phyloP scores from a whole-genome alignment of 1,140 invertebrate species.

The Galleria mellonella region DNA sequence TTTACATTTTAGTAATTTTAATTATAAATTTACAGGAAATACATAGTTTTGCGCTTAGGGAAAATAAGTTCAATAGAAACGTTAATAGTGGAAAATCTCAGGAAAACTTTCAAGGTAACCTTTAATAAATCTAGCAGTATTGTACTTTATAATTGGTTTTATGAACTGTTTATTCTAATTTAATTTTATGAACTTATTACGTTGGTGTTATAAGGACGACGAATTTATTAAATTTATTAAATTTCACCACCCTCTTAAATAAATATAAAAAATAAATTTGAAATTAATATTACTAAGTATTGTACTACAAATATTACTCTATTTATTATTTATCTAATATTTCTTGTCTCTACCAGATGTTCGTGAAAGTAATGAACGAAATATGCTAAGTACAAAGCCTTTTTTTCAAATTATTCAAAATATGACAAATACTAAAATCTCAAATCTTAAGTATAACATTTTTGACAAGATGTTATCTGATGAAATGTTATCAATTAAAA shows the following conservation, averaged over 20 bases:
- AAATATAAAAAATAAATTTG: too few relatives aligned
- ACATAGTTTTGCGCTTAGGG: constrained; percentile 10
- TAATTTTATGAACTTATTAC: too few relatives aligned
- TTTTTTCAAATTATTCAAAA: constrained; percentile 18
- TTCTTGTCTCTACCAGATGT: too few relatives aligned
- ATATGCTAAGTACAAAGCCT: constrained; percentile 6
- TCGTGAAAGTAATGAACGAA: not conserved
- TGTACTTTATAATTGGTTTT: too few relatives aligned
- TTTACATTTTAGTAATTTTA: constrained; percentile 28
- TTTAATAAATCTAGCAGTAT: too few relatives aligned
- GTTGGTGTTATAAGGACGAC: too few relatives aligned
- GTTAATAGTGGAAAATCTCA: not conserved
- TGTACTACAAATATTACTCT: too few relatives aligned
- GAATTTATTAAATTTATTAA: too few relatives aligned
- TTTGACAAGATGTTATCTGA: constrained; percentile 57
- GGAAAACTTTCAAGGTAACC: not conserved
- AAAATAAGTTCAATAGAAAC: not conserved
- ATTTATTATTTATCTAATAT: too few relatives aligned
- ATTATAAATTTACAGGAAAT: constrained; percentile 13
- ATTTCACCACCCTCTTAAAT: too few relatives aligned
- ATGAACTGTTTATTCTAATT: too few relatives aligned
- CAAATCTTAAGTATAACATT: constrained; percentile 44
- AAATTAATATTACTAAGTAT: too few relatives aligned
- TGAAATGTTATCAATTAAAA: constrained; percentile 49
- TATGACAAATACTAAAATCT: constrained; percentile 10